phyloP scores from a whole-genome alignment of 2,888 invertebrate genomes.

The Morinoia aosen region DNA sequence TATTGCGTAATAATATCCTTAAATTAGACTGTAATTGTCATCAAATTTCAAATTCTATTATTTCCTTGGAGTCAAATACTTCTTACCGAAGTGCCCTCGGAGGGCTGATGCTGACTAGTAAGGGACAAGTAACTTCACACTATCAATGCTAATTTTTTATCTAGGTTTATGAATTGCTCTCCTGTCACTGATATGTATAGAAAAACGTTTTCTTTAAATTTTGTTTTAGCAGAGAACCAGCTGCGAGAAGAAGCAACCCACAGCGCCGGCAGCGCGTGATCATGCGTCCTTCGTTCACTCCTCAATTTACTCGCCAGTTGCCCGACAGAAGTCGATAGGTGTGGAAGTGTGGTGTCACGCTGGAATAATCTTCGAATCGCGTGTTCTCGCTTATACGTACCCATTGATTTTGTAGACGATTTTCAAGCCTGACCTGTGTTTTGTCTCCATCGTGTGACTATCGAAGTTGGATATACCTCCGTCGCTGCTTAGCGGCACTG shows the following conservation, averaged over 20 bases:
- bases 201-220: background rate
- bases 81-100: too few species aligned
- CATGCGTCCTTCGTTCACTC: constrained; percentile 35
- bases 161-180: background rate
- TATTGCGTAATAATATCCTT: too few species aligned
- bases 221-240: background rate
- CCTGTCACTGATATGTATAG: background rate
- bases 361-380: background rate
- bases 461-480: constrained; percentile 16
- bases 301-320: constrained; percentile 36
- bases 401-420: constrained; percentile 29
- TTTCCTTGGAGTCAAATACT: too few species aligned
- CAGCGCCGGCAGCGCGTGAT: constrained; percentile 30
- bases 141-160: too few species aligned
- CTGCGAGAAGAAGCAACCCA: constrained; percentile 41
- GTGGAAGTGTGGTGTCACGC: background rate
- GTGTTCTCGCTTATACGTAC: constrained; percentile 18
- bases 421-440: background rate
- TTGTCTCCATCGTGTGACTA: constrained; percentile 12
- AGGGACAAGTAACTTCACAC: too few species aligned
- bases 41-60: too few species aligned
- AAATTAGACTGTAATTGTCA: too few species aligned
- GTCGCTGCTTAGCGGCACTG: background rate
- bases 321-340: constrained; percentile 32
- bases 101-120: too few species aligned